phyloP scores from a whole-genome alignment of 2,797 vertebrate genomes.

The Natrix natrix region DNA sequence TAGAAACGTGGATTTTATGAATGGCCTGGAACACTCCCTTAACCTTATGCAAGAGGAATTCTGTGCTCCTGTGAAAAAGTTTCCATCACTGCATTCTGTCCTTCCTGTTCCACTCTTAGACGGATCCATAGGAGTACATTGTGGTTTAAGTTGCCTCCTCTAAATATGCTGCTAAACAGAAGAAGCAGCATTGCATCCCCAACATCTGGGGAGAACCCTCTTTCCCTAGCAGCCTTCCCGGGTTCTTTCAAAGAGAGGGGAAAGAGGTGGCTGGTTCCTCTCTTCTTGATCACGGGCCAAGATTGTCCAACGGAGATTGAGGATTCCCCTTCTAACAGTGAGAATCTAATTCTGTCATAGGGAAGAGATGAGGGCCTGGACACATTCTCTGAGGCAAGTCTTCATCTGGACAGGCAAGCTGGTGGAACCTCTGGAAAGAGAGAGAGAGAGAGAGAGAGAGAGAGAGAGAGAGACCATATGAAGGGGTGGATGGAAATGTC shows the following conservation, averaged over 20 bases:
- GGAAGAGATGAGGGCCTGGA: slow-evolving; percentile 19
- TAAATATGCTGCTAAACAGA: slow-evolving; percentile 26
- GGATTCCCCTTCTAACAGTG: slow-evolving; percentile 61
- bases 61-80: slow-evolving; percentile 8
- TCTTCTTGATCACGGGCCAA: slow-evolving; percentile 12
- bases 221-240: slow-evolving; percentile 13
- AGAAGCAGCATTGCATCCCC: slow-evolving; percentile 42
- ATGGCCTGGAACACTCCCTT: slow-evolving; percentile 44
- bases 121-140: slow-evolving; percentile 20
- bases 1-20: slow-evolving; percentile 69
- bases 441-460: slow-evolving; percentile 23
- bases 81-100: slow-evolving; percentile 18
- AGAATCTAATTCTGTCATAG: slow-evolving; percentile 68
- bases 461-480: slow-evolving; percentile 7
- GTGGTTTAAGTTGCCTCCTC: slow-evolving; percentile 29
- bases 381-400: slow-evolving; percentile 61
- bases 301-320: slow-evolving; percentile 5
- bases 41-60: slow-evolving; percentile 30
- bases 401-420: slow-evolving; percentile 73
- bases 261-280: slow-evolving; percentile 30
- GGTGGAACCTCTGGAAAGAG: slow-evolving; percentile 69
- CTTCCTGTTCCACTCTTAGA: slow-evolving; percentile 32
- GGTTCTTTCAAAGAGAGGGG: slow-evolving; percentile 35
- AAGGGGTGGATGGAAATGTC: neutral
- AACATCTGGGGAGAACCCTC: neutral